Evolutionary conservation across 1,140 invertebrate genomes (phyloP).

Genomic region (Meloidogyne floridensis): DNA sequence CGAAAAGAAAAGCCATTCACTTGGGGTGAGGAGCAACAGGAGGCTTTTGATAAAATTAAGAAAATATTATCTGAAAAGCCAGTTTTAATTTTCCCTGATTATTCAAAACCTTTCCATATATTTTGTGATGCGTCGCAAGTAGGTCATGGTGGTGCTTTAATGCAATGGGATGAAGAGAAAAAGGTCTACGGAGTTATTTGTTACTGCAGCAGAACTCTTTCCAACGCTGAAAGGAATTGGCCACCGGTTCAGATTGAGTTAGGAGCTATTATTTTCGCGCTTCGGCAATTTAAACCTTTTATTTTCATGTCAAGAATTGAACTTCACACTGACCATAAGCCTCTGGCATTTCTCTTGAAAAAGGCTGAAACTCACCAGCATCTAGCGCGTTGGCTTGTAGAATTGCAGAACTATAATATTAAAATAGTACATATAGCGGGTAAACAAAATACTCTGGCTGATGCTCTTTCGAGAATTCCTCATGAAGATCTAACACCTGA

Average conservation of each 20-base stretch:
- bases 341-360: background rate
- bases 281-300: background rate
- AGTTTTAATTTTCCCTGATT: conserved; percentile 17
- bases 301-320: conserved; percentile 16
- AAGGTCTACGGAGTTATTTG: conserved; percentile 11
- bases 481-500: too few relatives aligned
- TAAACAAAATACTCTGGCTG: too few relatives aligned
- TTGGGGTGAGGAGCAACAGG: background rate
- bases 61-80: background rate
- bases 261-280: too few relatives aligned
- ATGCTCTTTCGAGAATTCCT: too few relatives aligned
- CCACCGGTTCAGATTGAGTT: too few relatives aligned
- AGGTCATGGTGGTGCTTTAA: conserved; percentile 4
- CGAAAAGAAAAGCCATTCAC: background rate
- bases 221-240: too few relatives aligned
- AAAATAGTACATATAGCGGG: too few relatives aligned
- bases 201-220: background rate
- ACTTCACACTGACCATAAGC: conserved; percentile 30
- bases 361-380: too few relatives aligned
- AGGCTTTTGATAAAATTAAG: conserved; percentile 21
- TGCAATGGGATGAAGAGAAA: conserved; percentile 10
- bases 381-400: too few relatives aligned
- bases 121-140: conserved; percentile 14
- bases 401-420: too few relatives aligned
- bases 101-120: conserved; percentile 15